Evolutionary conservation across 2,888 invertebrate species (phyloP).

Genomic region (Temnothorax rugatulus): DNA sequence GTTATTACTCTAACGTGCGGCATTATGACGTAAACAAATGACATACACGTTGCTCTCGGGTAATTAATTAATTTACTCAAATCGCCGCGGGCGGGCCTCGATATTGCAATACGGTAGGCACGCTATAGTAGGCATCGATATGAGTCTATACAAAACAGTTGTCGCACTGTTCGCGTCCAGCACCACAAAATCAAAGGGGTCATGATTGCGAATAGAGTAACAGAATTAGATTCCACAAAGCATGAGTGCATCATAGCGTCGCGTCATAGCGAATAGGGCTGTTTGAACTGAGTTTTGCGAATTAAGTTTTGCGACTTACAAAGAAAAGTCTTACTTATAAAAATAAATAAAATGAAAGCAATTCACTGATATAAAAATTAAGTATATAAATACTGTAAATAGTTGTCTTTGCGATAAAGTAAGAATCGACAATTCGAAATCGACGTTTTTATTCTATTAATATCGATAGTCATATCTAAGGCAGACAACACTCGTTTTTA

Average conservation of each 20-base stretch:
- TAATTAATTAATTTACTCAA: constrained; percentile 70
- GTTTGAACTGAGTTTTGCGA: background rate
- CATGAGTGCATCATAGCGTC: background rate
- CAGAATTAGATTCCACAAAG: constrained; percentile 29
- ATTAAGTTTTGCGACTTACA: background rate
- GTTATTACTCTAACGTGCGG: constrained; percentile 52
- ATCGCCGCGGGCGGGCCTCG: constrained; percentile 38
- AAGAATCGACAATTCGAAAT: background rate
- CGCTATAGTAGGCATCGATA: background rate
- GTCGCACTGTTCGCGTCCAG: background rate
- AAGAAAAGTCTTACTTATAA: background rate
- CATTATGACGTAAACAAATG: constrained; percentile 63
- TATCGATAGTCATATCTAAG: too few species aligned
- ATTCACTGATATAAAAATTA: background rate
- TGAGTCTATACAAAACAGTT: constrained; percentile 5
- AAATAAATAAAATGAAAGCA: background rate
- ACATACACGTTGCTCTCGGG: constrained; percentile 49
- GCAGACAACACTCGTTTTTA: too few species aligned
- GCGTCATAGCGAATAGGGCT: background rate
- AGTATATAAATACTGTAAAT: background rate
- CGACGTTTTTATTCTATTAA: background rate
- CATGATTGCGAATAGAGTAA: constrained; percentile 18
- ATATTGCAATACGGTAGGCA: background rate
- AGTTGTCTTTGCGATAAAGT: background rate
- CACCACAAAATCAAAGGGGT: constrained; percentile 13